Conservation (phyloP, 2,113 vertebrate genomes). For the Nothocercus nigrocapillus region DNA sequence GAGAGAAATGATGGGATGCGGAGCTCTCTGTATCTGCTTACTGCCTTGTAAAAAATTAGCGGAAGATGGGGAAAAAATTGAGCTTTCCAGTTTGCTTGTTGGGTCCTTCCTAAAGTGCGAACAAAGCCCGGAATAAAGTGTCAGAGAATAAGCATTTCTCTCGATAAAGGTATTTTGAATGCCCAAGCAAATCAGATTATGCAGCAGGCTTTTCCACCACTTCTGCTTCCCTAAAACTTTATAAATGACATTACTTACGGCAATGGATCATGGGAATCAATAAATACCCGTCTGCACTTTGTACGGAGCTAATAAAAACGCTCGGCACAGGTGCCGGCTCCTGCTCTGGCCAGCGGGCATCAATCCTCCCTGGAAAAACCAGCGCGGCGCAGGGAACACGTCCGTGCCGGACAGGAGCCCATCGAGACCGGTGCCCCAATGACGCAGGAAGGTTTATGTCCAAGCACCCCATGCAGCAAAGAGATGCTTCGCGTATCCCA, state of each 20-base stretch:
- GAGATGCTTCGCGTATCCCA: background rate
- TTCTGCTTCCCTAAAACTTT: constrained; percentile 51
- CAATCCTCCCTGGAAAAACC: background rate
- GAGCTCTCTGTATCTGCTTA: background rate
- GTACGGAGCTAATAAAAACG: constrained; percentile 54
- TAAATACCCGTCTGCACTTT: constrained; percentile 24
- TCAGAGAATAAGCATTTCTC: background rate
- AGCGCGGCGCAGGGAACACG: background rate
- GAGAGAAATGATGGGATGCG: background rate
- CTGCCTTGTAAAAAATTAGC: background rate
- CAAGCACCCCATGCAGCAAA: background rate
- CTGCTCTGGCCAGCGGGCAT: background rate
- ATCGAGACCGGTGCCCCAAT: background rate
- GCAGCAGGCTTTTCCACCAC: background rate
- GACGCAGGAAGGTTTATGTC: background rate
- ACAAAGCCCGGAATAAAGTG: background rate
- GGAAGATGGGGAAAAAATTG: background rate
- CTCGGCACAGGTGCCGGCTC: background rate
- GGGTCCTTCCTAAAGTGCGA: background rate
- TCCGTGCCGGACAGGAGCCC: fast-evolving
- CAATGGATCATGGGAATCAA: constrained; percentile 50
- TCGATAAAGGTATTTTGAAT: background rate
- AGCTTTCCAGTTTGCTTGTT: background rate
- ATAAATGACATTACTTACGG: constrained; percentile 48
- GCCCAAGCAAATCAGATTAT: background rate